A percentile compares a stretch with the other conserved stretches of the same genome.
phyloP scores from a whole-genome alignment of 2,113 vertebrate species.

The Seriola dumerili region DNA sequence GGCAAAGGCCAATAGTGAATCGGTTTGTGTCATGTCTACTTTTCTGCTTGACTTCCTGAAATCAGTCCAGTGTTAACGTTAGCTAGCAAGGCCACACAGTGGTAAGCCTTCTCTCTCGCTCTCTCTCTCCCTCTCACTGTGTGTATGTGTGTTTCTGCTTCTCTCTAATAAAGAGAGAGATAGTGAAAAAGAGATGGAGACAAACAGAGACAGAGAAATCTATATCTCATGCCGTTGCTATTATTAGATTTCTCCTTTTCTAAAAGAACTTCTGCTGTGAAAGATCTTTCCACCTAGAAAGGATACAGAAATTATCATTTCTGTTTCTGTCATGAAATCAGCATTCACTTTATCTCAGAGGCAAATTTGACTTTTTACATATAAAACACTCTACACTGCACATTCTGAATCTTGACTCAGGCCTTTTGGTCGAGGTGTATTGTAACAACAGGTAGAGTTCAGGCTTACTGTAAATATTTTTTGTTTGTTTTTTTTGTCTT shows the following conservation, averaged over 20 bases:
- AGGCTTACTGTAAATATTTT: not conserved
- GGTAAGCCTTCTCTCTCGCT: not conserved
- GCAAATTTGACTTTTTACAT: constrained; percentile 2
- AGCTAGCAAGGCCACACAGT: constrained; percentile 37
- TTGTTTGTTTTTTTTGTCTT: not conserved
- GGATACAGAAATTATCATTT: constrained; percentile 24
- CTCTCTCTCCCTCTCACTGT: not conserved
- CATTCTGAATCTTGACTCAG: constrained; percentile 11
- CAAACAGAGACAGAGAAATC: constrained; percentile 18
- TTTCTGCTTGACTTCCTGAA: constrained; percentile 81
- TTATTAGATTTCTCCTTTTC: constrained; percentile 36
- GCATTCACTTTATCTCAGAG: constrained; percentile 8
- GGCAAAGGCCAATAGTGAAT: constrained; percentile 58
- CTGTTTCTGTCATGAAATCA: constrained; percentile 16
- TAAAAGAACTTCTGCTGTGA: constrained; percentile 23
- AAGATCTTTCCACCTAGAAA: constrained; percentile 1
- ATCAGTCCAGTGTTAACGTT: constrained; percentile 63
- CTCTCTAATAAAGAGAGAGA: constrained; percentile 23
- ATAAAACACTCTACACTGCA: constrained; percentile 13
- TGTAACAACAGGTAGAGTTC: constrained; percentile 31
- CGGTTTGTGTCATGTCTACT: constrained; percentile 78
- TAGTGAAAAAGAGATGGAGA: not conserved
- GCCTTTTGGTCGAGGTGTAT: not conserved
- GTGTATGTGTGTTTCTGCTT: constrained; percentile 8
- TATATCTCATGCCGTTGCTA: constrained; percentile 16